phyloP scores from a whole-genome alignment of 2,888 invertebrate genomes.

The Nomada fabriciana region DNA sequence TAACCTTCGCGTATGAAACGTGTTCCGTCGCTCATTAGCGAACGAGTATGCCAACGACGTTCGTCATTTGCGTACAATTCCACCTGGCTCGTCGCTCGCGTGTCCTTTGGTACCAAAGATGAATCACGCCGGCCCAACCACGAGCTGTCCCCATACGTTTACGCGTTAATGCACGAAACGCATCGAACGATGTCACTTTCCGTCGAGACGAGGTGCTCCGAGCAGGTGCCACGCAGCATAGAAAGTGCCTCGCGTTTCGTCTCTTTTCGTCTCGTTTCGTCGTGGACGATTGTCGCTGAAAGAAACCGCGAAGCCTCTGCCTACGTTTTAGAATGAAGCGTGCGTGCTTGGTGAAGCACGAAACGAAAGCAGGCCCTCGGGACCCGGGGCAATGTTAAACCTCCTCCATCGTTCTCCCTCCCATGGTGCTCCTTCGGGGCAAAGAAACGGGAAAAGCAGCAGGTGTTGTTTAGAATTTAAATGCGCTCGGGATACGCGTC shows the following conservation, averaged over 20 bases:
- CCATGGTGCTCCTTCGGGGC: background rate
- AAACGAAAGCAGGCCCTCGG: constrained; percentile 59
- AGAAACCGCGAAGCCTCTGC: constrained; percentile 18
- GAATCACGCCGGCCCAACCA: background rate
- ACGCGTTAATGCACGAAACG: background rate
- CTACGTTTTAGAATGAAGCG: constrained; percentile 55
- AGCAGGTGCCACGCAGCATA: background rate
- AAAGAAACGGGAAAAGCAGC: constrained; percentile 53
- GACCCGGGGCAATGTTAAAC: constrained; percentile 48
- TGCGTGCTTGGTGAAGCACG: constrained; percentile 54
- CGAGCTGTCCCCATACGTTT: too few species aligned
- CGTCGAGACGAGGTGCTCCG: background rate
- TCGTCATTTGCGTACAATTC: background rate
- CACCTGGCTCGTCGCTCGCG: background rate
- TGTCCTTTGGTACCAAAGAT: background rate
- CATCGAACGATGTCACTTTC: constrained; percentile 5
- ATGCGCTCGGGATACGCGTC: constrained; percentile 18
- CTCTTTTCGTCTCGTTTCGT: constrained; percentile 3
- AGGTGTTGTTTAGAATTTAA: constrained; percentile 58
- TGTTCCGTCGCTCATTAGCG: background rate
- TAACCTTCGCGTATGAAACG: background rate
- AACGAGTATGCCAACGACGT: background rate
- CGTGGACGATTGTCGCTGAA: constrained; percentile 55
- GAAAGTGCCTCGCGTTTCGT: background rate
- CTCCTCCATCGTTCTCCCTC: background rate